Conservation (phyloP, 2,113 vertebrate genomes). For the Neopipo cinnamomea region DNA sequence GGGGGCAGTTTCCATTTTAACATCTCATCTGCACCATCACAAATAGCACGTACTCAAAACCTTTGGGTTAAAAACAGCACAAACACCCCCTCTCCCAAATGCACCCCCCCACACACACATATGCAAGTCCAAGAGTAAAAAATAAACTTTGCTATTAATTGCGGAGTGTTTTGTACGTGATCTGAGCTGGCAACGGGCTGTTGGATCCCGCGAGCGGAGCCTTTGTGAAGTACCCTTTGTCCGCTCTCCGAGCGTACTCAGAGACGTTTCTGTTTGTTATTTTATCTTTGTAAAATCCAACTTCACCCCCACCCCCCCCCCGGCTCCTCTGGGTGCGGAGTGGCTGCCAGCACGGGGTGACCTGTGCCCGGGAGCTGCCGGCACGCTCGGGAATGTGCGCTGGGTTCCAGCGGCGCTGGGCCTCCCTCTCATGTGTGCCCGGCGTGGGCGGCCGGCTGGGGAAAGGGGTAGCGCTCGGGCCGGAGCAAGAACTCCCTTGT, state of each 20-base stretch:
- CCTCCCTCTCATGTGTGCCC: background rate
- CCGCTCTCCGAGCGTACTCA: background rate
- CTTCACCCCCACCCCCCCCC: background rate
- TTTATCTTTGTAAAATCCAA: background rate
- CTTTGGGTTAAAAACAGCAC: background rate
- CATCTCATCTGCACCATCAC: fast-evolving
- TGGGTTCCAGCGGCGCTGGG: background rate
- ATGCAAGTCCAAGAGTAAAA: background rate
- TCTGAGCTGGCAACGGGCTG: background rate
- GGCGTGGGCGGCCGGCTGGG: background rate
- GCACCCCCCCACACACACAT: fast-evolving
- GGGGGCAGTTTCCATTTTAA: background rate
- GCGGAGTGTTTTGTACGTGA: background rate
- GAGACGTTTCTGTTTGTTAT: background rate
- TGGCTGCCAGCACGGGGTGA: background rate
- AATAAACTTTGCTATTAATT: background rate
- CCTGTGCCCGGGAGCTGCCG: background rate
- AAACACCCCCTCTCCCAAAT: background rate
- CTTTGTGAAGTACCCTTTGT: background rate
- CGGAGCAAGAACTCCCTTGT: background rate
- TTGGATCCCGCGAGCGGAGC: background rate
- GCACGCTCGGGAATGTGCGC: background rate
- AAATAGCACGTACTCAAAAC: background rate
- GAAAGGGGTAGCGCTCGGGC: background rate
- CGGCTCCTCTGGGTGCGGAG: background rate